Evolutionary conservation across 2,797 vertebrate species (phyloP).

Genomic region (Podarcis lilfordi): DNA sequence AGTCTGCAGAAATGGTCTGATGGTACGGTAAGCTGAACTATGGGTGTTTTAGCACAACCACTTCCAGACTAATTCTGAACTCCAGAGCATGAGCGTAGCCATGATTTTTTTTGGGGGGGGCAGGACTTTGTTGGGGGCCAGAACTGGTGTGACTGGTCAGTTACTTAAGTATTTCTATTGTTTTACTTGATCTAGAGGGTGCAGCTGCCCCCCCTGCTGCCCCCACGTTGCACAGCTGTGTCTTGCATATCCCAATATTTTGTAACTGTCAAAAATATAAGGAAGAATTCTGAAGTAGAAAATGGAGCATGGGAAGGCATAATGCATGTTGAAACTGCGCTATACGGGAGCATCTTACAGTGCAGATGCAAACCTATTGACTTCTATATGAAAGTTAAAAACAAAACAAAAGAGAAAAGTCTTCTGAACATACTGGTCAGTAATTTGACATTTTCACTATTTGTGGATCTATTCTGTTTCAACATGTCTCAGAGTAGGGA

Average conservation of each 20-base stretch:
- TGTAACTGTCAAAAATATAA: neutral
- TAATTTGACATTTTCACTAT: no score
- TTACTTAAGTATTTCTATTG: no score
- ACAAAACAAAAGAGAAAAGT: no score
- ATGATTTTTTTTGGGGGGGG: no score
- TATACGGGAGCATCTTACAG: neutral
- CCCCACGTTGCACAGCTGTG: no score
- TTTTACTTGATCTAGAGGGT: no score
- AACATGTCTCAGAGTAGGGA: no score
- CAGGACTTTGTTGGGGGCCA: no score
- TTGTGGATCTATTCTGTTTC: no score
- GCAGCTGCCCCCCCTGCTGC: no score
- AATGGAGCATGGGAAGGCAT: neutral
- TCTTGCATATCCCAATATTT: neutral
- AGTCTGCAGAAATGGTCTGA: neutral
- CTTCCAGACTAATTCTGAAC: neutral
- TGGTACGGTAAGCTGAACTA: neutral
- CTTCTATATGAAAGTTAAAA: neutral
- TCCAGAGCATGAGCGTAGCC: neutral
- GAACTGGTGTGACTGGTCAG: no score
- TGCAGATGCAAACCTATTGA: neutral
- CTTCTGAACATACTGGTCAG: no score
- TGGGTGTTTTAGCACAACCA: neutral
- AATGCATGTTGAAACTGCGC: neutral
- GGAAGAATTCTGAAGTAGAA: neutral